These are phyloP conservation scores for Stenoptilia bipunctidactyla DNA, from an alignment of 2,888 invertebrate genomes.

Conservation along the genomic window DNA sequence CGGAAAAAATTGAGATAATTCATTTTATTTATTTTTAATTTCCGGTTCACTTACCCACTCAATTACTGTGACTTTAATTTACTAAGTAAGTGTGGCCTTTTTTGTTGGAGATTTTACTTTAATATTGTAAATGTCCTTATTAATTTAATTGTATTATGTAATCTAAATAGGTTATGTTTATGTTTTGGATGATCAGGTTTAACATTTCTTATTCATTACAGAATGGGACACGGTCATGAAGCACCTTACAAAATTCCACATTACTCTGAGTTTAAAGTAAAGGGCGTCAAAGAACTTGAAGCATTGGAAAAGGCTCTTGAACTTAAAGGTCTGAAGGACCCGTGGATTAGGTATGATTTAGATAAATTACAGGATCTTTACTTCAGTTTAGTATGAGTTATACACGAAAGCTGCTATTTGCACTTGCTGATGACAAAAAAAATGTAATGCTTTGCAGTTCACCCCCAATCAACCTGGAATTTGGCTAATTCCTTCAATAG, in stretches of 20 bases:
- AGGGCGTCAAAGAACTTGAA: conserved; percentile 76
- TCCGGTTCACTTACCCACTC: no score
- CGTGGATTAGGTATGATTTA: conserved; percentile 91
- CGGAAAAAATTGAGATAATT: no score
- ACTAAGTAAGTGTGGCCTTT: no score
- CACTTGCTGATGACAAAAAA: background rate
- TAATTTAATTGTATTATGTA: conserved; percentile 1
- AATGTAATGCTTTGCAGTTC: background rate
- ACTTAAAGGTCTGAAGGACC: conserved; percentile 82
- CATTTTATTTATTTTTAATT: no score
- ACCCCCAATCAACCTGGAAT: no score
- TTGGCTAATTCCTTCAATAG: no score
- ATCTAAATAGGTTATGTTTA: conserved; percentile 2
- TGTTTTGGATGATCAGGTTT: conserved; percentile 25
- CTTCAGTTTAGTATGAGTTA: no score
- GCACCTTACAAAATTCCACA: conserved; percentile 78
- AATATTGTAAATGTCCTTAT: no score
- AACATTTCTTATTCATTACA: conserved; percentile 13
- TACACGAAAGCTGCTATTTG: no score
- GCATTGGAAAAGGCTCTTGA: conserved; percentile 75
- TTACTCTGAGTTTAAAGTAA: conserved; percentile 78
- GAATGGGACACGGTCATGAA: conserved; percentile 50
- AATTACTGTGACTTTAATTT: no score
- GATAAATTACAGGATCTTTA: no score
- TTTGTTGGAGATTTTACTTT: no score